These are phyloP conservation scores for Mellivora capensis DNA, from an alignment of 2,113 vertebrate genomes.

Conservation along the genomic window DNA sequence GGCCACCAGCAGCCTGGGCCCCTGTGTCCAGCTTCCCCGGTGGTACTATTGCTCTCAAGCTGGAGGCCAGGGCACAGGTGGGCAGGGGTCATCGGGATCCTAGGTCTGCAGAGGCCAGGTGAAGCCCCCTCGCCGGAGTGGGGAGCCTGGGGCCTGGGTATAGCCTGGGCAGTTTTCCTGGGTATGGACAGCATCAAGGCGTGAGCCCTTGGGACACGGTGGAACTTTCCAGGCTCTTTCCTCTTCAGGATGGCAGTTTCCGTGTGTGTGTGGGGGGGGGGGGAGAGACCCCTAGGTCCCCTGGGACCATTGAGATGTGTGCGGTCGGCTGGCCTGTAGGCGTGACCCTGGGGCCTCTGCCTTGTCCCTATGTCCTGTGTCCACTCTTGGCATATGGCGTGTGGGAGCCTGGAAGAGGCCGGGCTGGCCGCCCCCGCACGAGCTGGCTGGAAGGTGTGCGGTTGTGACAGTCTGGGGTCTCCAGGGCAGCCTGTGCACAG, in stretches of 20 bases:
- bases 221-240: no score
- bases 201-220: neutral
- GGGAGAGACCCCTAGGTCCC: neutral
- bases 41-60: no score
- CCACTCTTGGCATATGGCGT: neutral
- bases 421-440: neutral
- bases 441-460: neutral
- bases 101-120: rapidly evolving
- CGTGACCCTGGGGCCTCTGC: neutral
- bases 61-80: rapidly evolving
- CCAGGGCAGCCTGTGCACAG: neutral
- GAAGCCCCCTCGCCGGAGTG: neutral
- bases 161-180: neutral
- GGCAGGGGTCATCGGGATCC: neutral
- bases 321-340: neutral
- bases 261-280: neutral
- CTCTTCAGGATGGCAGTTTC: neutral
- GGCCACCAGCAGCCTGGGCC: neutral
- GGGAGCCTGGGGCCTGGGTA: neutral
- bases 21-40: neutral
- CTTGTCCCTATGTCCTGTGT: neutral
- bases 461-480: neutral
- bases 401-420: neutral
- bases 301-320: neutral
- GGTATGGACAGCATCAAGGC: rapidly evolving